phyloP scores from a whole-genome alignment of 2,797 vertebrate genomes.

The Florisuga fusca region DNA sequence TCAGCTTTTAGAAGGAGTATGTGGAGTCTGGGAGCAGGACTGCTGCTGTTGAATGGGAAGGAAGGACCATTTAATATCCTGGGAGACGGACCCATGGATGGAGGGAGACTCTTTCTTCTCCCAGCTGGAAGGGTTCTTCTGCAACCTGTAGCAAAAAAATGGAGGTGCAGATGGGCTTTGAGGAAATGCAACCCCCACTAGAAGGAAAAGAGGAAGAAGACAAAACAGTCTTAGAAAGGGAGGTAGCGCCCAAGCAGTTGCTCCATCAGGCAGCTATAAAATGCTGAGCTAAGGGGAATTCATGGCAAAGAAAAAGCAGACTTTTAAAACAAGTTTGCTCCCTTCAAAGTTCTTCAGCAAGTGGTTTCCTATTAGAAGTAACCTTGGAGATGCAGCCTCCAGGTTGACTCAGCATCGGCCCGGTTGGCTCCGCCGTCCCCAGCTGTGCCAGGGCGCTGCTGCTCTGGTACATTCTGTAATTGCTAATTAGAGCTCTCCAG shows the following conservation, averaged over 20 bases:
- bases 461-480: constrained; percentile 35
- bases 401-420: not conserved
- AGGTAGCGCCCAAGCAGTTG: not conserved
- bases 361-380: not conserved
- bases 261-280: not conserved
- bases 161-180: not conserved
- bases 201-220: not conserved
- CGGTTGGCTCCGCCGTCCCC: accelerated
- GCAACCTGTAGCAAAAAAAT: not conserved
- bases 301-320: not conserved
- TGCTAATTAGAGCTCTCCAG: not conserved
- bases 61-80: not conserved
- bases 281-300: not conserved
- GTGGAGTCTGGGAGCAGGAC: not conserved
- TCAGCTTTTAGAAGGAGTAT: not conserved
- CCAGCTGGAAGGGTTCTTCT: not conserved
- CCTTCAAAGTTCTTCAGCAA: not conserved
- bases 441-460: not conserved
- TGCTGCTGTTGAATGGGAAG: not conserved
- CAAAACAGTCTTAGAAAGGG: not conserved
- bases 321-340: not conserved
- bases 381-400: not conserved
- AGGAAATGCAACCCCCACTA: not conserved
- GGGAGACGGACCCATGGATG: accelerated
- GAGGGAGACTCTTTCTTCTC: not conserved